Percentiles rank a stretch among this genome's conserved stretches.
Conservation (phyloP, 2,113 vertebrate genomes). For the Nerophis ophidion region DNA sequence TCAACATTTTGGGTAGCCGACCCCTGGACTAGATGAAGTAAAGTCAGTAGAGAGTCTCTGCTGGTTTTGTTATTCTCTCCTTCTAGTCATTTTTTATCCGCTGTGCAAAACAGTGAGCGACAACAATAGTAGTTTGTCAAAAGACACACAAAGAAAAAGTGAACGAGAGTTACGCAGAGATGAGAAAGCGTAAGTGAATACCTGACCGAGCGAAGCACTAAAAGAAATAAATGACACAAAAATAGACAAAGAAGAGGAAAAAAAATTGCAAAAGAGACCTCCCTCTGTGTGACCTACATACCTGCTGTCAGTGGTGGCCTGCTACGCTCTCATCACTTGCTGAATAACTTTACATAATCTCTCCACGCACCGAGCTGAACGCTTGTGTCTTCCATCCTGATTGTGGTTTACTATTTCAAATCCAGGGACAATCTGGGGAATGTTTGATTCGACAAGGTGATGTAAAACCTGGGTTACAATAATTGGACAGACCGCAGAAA, state of each 20-base stretch:
- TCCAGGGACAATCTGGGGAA: constrained; percentile 13
- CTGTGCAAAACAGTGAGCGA: constrained; percentile 16
- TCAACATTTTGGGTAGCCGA: too few relatives aligned
- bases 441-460: constrained; percentile 25
- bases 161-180: constrained; percentile 29
- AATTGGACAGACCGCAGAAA: constrained; percentile 19
- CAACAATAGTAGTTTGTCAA: constrained; percentile 25
- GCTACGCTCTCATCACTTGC: constrained; percentile 58
- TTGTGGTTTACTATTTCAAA: constrained; percentile 38
- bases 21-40: constrained; percentile 13
- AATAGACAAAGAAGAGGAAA: constrained; percentile 53
- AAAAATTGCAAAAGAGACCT: constrained; percentile 58
- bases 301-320: constrained; percentile 66
- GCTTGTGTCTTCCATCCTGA: constrained; percentile 36
- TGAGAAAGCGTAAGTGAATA: constrained; percentile 50
- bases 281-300: constrained; percentile 70
- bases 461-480: constrained; percentile 16
- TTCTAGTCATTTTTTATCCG: constrained; percentile 11
- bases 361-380: constrained; percentile 34
- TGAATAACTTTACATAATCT: constrained; percentile 75
- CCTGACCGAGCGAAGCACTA: constrained; percentile 53
- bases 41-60: constrained; percentile 8
- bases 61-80: constrained; percentile 17
- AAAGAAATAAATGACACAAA: constrained; percentile 54
- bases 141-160: constrained; percentile 18